Percentiles rank a stretch among this genome's conserved stretches.
Conservation (phyloP, 35 echinoderm and acorn worm genomes). For the Strongylocentrotus purpuratus region DNA sequence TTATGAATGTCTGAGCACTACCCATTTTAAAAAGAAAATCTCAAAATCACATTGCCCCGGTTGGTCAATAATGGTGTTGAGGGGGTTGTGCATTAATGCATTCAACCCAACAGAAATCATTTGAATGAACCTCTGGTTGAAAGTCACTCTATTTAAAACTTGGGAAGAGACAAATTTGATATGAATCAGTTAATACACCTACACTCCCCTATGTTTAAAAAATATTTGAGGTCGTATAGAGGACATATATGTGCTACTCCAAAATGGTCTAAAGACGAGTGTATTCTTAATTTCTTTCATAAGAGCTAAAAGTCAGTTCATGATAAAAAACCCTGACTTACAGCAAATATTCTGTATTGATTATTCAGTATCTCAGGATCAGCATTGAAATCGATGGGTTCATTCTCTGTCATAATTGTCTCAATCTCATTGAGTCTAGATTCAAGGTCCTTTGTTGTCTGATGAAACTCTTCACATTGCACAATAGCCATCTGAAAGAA, state of each 20-base stretch:
- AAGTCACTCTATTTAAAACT: no score
- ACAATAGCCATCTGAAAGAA: conserved; percentile 70
- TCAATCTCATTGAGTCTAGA: conserved; percentile 67
- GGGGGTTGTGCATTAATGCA: no score
- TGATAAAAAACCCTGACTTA: conserved; percentile 44
- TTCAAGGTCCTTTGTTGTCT: conserved; percentile 87
- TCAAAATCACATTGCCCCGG: no score
- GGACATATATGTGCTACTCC: not conserved
- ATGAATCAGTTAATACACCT: no score
- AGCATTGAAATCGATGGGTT: conserved; percentile 76
- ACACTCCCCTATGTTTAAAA: no score
- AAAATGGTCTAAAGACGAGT: not conserved
- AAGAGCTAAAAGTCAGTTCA: not conserved
- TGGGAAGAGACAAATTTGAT: no score
- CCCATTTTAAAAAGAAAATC: no score
- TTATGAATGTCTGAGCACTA: no score
- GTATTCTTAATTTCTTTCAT: not conserved
- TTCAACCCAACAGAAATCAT: no score
- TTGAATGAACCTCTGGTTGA: no score
- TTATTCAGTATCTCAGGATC: conserved; percentile 78
- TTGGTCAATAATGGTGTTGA: no score
- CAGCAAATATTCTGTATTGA: conserved; percentile 87
- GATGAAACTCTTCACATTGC: conserved; percentile 96
- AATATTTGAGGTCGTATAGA: not conserved
- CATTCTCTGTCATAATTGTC: conserved; percentile 68